Evolutionary conservation across 2,113 vertebrate genomes (phyloP).

Genomic region (Bambusicola thoracicus): DNA sequence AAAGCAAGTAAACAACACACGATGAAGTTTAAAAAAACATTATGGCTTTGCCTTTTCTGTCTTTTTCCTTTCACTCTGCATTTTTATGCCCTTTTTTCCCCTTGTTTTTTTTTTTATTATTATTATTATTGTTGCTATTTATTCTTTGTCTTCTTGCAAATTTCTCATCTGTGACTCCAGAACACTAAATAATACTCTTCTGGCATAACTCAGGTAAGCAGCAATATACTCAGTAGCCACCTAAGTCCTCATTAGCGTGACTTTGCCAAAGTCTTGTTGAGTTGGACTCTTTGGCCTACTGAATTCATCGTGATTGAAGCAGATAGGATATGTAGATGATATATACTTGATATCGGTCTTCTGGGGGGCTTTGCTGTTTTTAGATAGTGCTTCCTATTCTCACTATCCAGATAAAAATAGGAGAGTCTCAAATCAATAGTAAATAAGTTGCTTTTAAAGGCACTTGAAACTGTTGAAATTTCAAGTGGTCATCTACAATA

Average conservation of each 20-base stretch:
- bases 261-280: not conserved
- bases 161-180: not conserved
- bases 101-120: not conserved
- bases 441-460: not conserved
- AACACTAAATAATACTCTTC: not conserved
- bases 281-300: not conserved
- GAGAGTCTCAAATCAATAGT: not conserved
- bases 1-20: not conserved
- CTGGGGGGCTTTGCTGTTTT: not conserved
- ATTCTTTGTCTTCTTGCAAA: not conserved
- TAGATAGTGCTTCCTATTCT: not conserved
- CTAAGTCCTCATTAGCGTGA: not conserved
- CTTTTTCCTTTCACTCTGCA: not conserved
- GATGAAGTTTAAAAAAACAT: not conserved
- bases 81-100: not conserved
- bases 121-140: not conserved
- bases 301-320: not conserved
- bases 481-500: not conserved
- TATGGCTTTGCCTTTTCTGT: not conserved
- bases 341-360: not conserved
- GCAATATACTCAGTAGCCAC: not conserved
- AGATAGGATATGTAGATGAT: not conserved
- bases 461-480: not conserved
- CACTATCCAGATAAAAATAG: not conserved
- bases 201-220: not conserved